Percentiles rank a stretch among this genome's conserved stretches.
These are phyloP conservation scores for Adelognathus sp. DNA, from an alignment of 2,888 invertebrate genomes.

Conservation along the genomic window DNA sequence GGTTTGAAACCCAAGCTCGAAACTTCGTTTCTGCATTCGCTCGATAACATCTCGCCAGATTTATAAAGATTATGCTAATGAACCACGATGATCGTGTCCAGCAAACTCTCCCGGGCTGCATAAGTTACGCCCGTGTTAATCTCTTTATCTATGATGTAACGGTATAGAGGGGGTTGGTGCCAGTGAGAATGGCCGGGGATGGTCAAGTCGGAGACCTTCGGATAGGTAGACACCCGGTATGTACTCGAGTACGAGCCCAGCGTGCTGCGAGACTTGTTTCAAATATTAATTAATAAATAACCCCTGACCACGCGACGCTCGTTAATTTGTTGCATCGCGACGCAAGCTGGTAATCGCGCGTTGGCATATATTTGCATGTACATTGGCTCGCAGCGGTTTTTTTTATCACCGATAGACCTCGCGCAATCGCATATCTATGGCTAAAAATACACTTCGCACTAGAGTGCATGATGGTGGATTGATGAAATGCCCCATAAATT, in stretches of 20 bases:
- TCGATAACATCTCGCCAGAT: slow-evolving; percentile 72
- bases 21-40: slow-evolving; percentile 60
- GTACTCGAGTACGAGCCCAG: slow-evolving; percentile 27
- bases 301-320: slow-evolving; percentile 61
- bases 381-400: slow-evolving; percentile 36
- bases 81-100: slow-evolving; percentile 69
- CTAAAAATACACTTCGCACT: slow-evolving; percentile 29
- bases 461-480: background rate
- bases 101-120: slow-evolving; percentile 59
- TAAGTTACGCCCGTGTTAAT: slow-evolving; percentile 69
- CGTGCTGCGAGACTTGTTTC: slow-evolving; percentile 27
- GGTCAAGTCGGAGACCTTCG: slow-evolving; percentile 19
- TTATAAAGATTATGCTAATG: slow-evolving; percentile 78
- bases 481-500: no score
- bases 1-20: background rate
- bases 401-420: slow-evolving; percentile 30
- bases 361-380: slow-evolving; percentile 49
- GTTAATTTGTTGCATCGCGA: slow-evolving; percentile 50
- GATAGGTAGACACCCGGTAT: background rate
- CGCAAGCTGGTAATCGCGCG: background rate
- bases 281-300: slow-evolving; percentile 65
- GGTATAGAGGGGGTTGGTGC: slow-evolving; percentile 39
- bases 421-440: slow-evolving; percentile 23
- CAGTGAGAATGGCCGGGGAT: background rate
- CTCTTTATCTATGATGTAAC: slow-evolving; percentile 68